These are phyloP conservation scores for Scytalopus superciliaris DNA, from an alignment of 2,113 vertebrate species.

Conservation along the genomic window DNA sequence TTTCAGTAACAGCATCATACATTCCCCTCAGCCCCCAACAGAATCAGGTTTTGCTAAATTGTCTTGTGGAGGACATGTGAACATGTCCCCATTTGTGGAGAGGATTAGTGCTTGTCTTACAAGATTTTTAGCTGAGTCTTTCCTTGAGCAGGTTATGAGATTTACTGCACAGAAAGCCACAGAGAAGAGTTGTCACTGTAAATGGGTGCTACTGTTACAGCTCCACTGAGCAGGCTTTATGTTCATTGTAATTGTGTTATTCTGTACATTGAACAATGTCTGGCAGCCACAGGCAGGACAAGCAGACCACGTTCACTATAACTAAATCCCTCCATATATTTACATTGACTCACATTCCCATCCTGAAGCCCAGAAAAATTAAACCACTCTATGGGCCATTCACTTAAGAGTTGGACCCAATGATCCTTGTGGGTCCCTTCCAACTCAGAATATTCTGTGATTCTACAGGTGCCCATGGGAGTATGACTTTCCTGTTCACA, in stretches of 20 bases:
- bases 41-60: not conserved
- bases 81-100: not conserved
- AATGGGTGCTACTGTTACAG: not conserved
- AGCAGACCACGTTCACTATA: not conserved
- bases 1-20: not conserved
- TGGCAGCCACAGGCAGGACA: not conserved
- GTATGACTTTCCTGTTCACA: not conserved
- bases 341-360: not conserved
- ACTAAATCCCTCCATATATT: not conserved
- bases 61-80: not conserved
- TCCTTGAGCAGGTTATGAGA: not conserved
- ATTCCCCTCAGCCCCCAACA: not conserved
- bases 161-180: not conserved
- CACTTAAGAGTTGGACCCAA: not conserved
- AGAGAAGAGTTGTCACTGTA: not conserved
- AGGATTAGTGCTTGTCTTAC: not conserved
- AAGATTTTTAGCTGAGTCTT: not conserved
- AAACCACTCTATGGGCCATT: not conserved
- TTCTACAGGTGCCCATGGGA: not conserved
- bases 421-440: not conserved
- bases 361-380: not conserved
- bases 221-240: not conserved
- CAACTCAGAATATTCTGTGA: not conserved
- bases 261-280: not conserved
- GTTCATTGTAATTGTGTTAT: not conserved